Base-by-base conservation (phyloP, 2,888 invertebrate species). In the Aleiodes testaceus region DNA sequence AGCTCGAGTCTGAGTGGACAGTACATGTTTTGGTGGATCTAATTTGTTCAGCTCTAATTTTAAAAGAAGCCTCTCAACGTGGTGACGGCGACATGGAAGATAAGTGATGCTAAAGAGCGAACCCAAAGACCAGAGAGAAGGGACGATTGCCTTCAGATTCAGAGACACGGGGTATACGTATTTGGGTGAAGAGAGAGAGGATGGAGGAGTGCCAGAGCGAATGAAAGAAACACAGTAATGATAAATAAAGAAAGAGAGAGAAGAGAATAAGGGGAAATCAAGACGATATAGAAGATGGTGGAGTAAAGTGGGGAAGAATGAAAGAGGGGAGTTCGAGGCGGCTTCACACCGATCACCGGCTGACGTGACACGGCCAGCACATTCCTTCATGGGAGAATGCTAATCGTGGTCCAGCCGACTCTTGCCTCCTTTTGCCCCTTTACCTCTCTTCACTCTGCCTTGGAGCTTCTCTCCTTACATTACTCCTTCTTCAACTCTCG, bases 341-440 rank as follows among this genome's bases (percentile, higher is more conserved):
- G 80, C 79, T 82, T 82, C 81, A 81, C 80, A 79, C 81, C 83
- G 83, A 82, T 83, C 82, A 80, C 78, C 80, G 80, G 77, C 79
- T 82, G 79, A 81, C 83, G 81, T 83, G 82, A 83, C 83, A 82
- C 81, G 82, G 78, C 80, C 80, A 74, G 80, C 81, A 81, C 83
- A 84, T 84, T 84, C 82, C 82, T 84, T 81, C 81, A 80, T 82
- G 82, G 79, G 81, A 82, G 84, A 81, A 84, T 84, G 82, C 83
- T 82, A 82, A 82, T 83, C 82, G 81, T 78, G 81, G 79, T 79
- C 79, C 80, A 78, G 80, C 78, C 79, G 79, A 79, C 79, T 80
- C 74, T 79, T 79, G 77, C 81, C 78, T 79, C 78, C 78, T 80
- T 78, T 78, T 79, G 75, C 75, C 72, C 74, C 66, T 74, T 26